phyloP scores from a whole-genome alignment of 2,113 vertebrate species.

The Electrona antarctica region DNA sequence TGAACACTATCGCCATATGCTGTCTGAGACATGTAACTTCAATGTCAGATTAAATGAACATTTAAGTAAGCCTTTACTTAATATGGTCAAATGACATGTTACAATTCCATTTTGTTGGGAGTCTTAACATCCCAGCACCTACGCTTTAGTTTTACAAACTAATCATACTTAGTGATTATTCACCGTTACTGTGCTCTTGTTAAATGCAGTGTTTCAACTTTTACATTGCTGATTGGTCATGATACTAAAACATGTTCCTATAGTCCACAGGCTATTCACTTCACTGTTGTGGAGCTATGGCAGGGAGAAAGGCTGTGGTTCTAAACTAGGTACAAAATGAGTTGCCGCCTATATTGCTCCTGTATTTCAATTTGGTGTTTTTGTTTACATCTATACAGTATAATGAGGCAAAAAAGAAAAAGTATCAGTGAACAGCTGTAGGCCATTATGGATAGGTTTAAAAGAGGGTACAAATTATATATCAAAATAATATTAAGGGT shows the following conservation, averaged over 20 bases:
- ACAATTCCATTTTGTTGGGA: constrained; percentile 3
- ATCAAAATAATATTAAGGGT: neutral
- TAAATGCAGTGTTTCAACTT: constrained; percentile 2
- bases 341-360: constrained; percentile 33
- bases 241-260: constrained; percentile 1
- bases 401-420: constrained; percentile 3
- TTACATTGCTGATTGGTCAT: neutral
- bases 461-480: constrained; percentile 29
- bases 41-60: constrained; percentile 31
- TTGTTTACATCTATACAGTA: constrained; percentile 11
- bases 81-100: constrained; percentile 40
- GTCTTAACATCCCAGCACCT: constrained; percentile 8
- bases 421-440: constrained; percentile 3
- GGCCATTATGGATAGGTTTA: constrained; percentile 36
- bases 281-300: constrained; percentile 4
- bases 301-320: constrained; percentile 28
- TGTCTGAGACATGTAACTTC: constrained; percentile 28
- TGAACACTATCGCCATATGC: constrained; percentile 11
- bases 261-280: neutral
- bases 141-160: neutral
- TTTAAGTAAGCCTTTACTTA: constrained; percentile 31
- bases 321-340: constrained; percentile 28
- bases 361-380: constrained; percentile 9
- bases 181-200: constrained; percentile 19
- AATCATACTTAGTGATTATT: neutral